phyloP scores from a whole-genome alignment of 2,797 vertebrate species.

The Fringilla coelebs region DNA sequence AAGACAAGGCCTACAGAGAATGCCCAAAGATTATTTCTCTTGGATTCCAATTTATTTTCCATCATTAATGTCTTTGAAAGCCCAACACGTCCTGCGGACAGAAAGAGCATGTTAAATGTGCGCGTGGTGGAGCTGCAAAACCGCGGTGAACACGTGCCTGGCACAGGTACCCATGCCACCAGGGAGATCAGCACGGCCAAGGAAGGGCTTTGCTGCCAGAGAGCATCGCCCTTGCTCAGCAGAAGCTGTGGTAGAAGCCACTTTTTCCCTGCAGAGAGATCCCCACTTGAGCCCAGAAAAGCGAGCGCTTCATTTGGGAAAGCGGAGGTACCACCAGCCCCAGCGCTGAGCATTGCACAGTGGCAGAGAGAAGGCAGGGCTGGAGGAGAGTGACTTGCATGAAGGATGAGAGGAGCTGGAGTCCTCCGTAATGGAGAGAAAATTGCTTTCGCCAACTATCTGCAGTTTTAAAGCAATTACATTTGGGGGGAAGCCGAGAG shows the following conservation, averaged over 20 bases:
- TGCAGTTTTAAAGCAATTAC: slow-evolving; percentile 75
- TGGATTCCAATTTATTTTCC: slow-evolving; percentile 74
- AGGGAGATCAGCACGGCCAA: accelerated
- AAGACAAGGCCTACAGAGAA: slow-evolving; percentile 70
- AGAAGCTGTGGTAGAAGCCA: background rate
- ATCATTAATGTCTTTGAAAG: slow-evolving; percentile 76
- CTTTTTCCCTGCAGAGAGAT: background rate
- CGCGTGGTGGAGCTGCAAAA: accelerated
- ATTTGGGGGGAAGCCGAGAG: slow-evolving; percentile 58
- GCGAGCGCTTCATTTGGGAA: accelerated
- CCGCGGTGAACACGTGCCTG: accelerated
- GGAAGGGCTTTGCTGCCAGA: background rate
- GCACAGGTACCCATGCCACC: background rate
- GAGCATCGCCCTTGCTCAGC: background rate
- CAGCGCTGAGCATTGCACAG: background rate
- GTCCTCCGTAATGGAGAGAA: slow-evolving; percentile 64
- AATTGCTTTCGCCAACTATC: slow-evolving; percentile 73
- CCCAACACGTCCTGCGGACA: slow-evolving; percentile 41
- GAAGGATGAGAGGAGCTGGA: slow-evolving; percentile 45
- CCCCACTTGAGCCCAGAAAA: accelerated
- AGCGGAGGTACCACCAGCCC: background rate
- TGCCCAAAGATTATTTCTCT: slow-evolving; percentile 67
- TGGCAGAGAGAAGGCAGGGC: background rate
- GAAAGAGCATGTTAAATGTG: slow-evolving; percentile 21
- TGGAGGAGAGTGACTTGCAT: background rate